Percentiles rank a stretch among this genome's conserved stretches.
These are phyloP conservation scores for Calliopsis andreniformis DNA, from an alignment of 1,140 invertebrate species.

Conservation along the genomic window DNA sequence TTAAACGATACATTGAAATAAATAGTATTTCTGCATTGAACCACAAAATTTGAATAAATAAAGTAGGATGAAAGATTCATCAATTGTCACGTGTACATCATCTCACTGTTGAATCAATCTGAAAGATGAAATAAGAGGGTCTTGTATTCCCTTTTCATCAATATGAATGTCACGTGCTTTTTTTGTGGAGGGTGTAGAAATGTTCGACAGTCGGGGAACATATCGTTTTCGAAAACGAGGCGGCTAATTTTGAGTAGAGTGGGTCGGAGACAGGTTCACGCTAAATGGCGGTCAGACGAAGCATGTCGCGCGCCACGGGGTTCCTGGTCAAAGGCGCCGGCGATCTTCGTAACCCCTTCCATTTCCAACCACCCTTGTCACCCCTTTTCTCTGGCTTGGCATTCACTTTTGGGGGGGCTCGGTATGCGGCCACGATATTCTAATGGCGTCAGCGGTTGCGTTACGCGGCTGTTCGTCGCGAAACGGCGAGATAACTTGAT, in stretches of 20 bases:
- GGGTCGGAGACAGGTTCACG: constrained; percentile 72
- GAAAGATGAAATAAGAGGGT: background rate
- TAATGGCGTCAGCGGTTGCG: constrained; percentile 66
- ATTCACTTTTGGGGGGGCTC: constrained; percentile 53
- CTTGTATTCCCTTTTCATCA: background rate
- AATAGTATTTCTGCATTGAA: too few species aligned
- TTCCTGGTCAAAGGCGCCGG: constrained; percentile 72
- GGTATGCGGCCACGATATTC: constrained; percentile 54
- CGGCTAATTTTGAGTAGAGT: constrained; percentile 32
- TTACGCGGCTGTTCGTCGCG: constrained; percentile 43
- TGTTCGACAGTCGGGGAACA: constrained; percentile 13
- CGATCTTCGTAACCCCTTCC: constrained; percentile 55
- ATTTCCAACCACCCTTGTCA: constrained; percentile 28
- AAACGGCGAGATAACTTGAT: constrained; percentile 43
- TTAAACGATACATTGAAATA: too few species aligned
- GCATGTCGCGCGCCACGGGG: constrained; percentile 75
- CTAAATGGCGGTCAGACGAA: constrained; percentile 75
- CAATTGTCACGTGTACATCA: too few species aligned
- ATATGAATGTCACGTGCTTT: background rate
- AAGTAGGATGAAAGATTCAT: too few species aligned
- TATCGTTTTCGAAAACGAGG: constrained; percentile 59
- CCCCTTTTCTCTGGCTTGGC: constrained; percentile 47
- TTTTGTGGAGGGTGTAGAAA: constrained; percentile 3
- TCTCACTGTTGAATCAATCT: too few species aligned
- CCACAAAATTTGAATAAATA: too few species aligned